Conservation (phyloP, 2,888 invertebrate genomes). For the Rutpela maculata region DNA sequence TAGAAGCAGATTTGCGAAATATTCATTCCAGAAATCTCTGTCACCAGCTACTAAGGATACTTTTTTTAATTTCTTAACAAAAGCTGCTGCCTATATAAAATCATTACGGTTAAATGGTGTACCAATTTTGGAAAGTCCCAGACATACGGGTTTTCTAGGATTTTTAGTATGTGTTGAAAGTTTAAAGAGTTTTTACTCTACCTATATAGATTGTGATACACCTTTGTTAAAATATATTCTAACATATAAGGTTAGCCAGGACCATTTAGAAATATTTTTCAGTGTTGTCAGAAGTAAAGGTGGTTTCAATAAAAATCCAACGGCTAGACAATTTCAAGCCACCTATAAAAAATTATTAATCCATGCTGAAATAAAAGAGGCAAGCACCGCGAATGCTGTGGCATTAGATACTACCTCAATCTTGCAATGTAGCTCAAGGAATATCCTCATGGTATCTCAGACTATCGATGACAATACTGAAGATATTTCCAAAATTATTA, state of each 20-base stretch:
- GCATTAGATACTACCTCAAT: conserved; percentile 38
- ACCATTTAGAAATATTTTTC: conserved; percentile 45
- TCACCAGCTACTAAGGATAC: conserved; percentile 11
- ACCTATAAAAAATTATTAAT: conserved; percentile 42
- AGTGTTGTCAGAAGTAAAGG: conserved; percentile 32
- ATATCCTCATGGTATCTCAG: neutral
- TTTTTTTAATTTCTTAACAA: conserved; percentile 27
- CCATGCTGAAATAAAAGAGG: conserved; percentile 32
- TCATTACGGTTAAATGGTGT: conserved; percentile 20
- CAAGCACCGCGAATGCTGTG: conserved; percentile 39
- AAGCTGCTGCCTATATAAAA: conserved; percentile 26
- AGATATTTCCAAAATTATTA: conserved; percentile 3
- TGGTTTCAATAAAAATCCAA: conserved; percentile 49
- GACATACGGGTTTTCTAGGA: conserved; percentile 47
- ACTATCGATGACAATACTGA: neutral
- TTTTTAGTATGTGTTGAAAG: conserved; percentile 49
- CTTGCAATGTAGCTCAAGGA: conserved; percentile 26
- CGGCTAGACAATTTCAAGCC: conserved; percentile 40
- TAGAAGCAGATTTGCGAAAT: conserved; percentile 31
- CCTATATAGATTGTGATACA: conserved; percentile 28
- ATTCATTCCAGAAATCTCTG: conserved; percentile 30
- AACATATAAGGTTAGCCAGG: conserved; percentile 42
- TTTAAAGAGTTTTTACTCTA: conserved; percentile 33
- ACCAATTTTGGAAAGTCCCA: conserved; percentile 25
- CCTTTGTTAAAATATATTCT: conserved; percentile 42